phyloP scores from a whole-genome alignment of 2,888 invertebrate species.

The Temnothorax unifasciatus region DNA sequence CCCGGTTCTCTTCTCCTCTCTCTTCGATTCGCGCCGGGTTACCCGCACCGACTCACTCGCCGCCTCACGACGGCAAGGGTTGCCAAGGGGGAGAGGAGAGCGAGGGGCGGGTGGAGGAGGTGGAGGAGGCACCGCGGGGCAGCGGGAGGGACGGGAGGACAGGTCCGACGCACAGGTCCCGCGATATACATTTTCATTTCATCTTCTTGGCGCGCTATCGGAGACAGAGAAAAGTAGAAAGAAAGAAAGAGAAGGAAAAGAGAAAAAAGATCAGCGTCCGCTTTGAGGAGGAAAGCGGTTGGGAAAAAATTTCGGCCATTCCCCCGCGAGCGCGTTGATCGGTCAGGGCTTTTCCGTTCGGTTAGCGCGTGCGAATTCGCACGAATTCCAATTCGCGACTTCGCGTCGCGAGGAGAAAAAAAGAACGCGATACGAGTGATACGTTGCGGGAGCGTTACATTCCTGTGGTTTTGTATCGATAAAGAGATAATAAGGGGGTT shows the following conservation, averaged over 20 bases:
- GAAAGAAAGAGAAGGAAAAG: neutral
- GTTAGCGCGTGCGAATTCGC: neutral
- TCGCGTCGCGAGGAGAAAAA: constrained; percentile 1
- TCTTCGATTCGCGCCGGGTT: constrained; percentile 76
- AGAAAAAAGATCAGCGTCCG: neutral
- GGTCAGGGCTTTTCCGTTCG: constrained; percentile 8
- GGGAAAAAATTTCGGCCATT: constrained; percentile 49
- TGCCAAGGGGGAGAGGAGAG: constrained; percentile 70
- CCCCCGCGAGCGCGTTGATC: constrained; percentile 31
- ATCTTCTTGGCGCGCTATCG: constrained; percentile 64
- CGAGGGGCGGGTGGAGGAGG: constrained; percentile 55
- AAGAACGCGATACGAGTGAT: neutral
- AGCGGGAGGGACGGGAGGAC: constrained; percentile 72
- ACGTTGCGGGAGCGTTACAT: neutral
- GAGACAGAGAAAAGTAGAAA: constrained; percentile 30
- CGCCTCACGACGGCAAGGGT: constrained; percentile 62
- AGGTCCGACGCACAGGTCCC: constrained; percentile 75
- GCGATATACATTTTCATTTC: constrained; percentile 79
- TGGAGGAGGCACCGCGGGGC: constrained; percentile 68
- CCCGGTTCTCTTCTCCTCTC: constrained; percentile 84
- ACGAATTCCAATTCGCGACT: constrained; percentile 43
- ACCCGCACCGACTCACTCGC: constrained; percentile 74
- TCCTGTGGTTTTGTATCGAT: constrained; percentile 39
- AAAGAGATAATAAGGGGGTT: constrained; percentile 30
- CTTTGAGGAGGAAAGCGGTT: constrained; percentile 11